These are phyloP conservation scores for Erpobdella octoculata DNA, from an alignment of 2,888 invertebrate genomes.

Conservation along the genomic window DNA sequence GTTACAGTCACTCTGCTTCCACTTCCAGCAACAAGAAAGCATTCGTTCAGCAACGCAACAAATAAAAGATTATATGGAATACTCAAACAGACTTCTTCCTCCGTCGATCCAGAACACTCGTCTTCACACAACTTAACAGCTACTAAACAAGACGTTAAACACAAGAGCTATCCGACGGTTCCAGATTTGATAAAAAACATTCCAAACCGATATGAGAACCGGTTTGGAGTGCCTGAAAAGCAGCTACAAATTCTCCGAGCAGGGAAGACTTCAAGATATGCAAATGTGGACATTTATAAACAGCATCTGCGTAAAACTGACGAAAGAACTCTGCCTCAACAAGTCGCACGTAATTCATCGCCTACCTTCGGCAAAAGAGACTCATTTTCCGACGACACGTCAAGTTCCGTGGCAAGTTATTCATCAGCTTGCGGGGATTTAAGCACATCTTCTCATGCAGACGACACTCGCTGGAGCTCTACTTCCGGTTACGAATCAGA, in stretches of 20 bases:
- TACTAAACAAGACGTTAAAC: not conserved
- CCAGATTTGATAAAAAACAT: not conserved
- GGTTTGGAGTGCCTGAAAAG: too few species aligned
- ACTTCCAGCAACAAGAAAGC: not conserved
- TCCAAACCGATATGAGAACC: not conserved
- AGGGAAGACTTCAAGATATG: not conserved
- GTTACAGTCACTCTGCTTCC: not conserved
- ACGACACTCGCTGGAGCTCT: not conserved
- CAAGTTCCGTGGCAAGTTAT: not conserved
- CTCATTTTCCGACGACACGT: not conserved
- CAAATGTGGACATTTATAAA: too few species aligned
- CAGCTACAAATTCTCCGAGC: not conserved
- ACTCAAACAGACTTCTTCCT: not conserved
- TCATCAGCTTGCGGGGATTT: not conserved
- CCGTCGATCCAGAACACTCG: not conserved
- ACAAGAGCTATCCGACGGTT: too few species aligned
- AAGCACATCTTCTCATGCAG: not conserved
- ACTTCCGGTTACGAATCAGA: conserved; percentile 5
- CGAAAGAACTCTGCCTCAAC: not conserved
- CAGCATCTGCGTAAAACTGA: too few species aligned
- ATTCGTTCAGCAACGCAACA: not conserved
- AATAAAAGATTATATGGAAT: not conserved
- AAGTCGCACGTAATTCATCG: not conserved
- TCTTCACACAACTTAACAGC: not conserved
- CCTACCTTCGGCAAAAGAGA: not conserved